Conservation (phyloP, 1,140 invertebrate genomes). For the Drosophila ananassae region DNA sequence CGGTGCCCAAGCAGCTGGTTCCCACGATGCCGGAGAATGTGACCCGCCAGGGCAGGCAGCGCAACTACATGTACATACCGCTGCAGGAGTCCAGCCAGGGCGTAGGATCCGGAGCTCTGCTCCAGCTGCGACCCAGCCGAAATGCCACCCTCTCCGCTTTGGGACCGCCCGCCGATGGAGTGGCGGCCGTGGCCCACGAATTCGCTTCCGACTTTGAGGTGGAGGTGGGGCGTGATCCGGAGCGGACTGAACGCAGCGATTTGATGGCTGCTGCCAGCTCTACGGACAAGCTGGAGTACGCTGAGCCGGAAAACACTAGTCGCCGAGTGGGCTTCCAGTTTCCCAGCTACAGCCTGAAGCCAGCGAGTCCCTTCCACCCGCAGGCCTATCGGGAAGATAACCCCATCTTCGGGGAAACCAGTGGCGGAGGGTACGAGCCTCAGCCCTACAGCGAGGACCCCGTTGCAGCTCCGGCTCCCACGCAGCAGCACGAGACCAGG, state of each 20-base stretch:
- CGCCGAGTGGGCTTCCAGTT: constrained; percentile 81
- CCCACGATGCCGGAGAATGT: constrained; percentile 74
- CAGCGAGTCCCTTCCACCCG: constrained; percentile 73
- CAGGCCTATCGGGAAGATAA: constrained; percentile 82
- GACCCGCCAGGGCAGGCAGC: constrained; percentile 63
- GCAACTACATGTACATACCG: constrained; percentile 81
- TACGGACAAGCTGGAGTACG: constrained; percentile 65
- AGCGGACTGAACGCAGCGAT: constrained; percentile 72
- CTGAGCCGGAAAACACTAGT: constrained; percentile 66
- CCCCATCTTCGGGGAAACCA: constrained; percentile 70
- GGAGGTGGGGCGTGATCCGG: constrained; percentile 30
- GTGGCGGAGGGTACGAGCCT: constrained; percentile 48
- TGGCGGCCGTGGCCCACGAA: constrained; percentile 60
- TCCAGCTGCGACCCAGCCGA: constrained; percentile 64
- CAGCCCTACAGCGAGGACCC: constrained; percentile 67
- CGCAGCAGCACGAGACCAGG: constrained; percentile 61
- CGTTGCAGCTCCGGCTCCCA: constrained; percentile 31
- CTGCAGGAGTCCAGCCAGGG: constrained; percentile 34
- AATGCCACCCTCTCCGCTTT: constrained; percentile 62
- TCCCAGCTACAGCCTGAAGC: constrained; percentile 79
- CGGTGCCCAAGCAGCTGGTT: constrained; percentile 78
- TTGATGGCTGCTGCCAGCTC: constrained; percentile 53
- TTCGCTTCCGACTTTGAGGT: constrained; percentile 50
- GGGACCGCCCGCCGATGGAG: constrained; percentile 62
- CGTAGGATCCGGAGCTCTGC: constrained; percentile 14